Conservation (phyloP, 2,888 invertebrate species). For the Tanypteryx hageni region DNA sequence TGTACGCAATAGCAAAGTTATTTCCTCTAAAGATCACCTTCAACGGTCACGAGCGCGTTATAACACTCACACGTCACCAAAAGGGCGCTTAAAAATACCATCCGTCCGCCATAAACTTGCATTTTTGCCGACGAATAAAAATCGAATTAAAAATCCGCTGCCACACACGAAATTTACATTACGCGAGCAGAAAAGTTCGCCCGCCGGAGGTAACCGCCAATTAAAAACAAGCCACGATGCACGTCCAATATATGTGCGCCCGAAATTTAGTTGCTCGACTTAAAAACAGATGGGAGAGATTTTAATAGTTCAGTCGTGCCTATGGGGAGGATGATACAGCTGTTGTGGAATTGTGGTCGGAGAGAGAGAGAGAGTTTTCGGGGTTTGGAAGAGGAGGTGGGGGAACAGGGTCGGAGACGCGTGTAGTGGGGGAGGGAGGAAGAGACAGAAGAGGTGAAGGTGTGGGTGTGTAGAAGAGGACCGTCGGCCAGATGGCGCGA, state of each 20-base stretch:
- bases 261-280: neutral
- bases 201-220: neutral
- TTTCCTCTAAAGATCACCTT: too few relatives aligned
- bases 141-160: too few relatives aligned
- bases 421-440: neutral
- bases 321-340: conserved; percentile 1
- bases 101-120: too few relatives aligned
- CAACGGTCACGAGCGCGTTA: too few relatives aligned
- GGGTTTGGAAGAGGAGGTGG: neutral
- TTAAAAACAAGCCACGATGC: neutral
- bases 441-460: neutral
- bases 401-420: neutral
- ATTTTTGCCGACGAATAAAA: too few relatives aligned
- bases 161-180: too few relatives aligned
- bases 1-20: too few relatives aligned
- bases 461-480: neutral
- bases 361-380: neutral
- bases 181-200: too few relatives aligned
- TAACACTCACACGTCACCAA: too few relatives aligned
- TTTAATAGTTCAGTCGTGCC: neutral
- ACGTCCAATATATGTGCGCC: neutral
- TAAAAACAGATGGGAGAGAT: neutral
- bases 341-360: neutral
- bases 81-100: too few relatives aligned
- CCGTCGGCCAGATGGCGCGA: neutral